These are phyloP conservation scores for Apodemus sylvaticus DNA, from an alignment of 2,113 vertebrate genomes.

Conservation along the genomic window DNA sequence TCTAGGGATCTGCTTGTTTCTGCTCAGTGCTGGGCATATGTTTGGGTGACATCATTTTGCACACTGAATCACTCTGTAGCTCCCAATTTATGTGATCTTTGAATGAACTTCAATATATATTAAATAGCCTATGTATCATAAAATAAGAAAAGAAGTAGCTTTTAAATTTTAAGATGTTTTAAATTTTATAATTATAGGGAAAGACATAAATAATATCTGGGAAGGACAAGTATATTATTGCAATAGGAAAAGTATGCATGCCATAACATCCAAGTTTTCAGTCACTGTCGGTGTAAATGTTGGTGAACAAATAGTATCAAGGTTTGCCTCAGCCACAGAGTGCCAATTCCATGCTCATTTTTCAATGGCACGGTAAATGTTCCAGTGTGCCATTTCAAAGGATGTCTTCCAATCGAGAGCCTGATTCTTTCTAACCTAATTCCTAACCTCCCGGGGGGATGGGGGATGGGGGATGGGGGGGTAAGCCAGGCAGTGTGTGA, in stretches of 20 bases:
- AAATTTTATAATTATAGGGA: neutral
- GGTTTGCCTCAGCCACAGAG: neutral
- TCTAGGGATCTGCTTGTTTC: neutral
- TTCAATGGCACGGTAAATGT: neutral
- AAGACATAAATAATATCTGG: neutral
- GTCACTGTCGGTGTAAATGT: neutral
- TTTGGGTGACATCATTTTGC: neutral
- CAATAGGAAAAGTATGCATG: neutral
- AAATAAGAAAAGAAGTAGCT: neutral
- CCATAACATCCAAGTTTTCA: neutral
- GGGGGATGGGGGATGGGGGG: no score
- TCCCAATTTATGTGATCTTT: neutral
- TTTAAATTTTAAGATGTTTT: neutral
- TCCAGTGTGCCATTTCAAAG: neutral
- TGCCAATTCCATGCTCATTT: neutral
- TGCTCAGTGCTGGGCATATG: neutral
- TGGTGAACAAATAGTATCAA: neutral
- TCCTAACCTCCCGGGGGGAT: neutral
- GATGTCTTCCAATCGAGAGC: neutral
- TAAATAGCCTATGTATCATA: neutral
- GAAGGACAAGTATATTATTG: neutral
- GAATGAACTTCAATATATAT: neutral
- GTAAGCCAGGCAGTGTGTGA: neutral
- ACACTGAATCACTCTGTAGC: neutral
- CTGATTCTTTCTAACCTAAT: neutral